phyloP scores from a whole-genome alignment of 2,113 vertebrate genomes.

The Ivindomyrus marchei region DNA sequence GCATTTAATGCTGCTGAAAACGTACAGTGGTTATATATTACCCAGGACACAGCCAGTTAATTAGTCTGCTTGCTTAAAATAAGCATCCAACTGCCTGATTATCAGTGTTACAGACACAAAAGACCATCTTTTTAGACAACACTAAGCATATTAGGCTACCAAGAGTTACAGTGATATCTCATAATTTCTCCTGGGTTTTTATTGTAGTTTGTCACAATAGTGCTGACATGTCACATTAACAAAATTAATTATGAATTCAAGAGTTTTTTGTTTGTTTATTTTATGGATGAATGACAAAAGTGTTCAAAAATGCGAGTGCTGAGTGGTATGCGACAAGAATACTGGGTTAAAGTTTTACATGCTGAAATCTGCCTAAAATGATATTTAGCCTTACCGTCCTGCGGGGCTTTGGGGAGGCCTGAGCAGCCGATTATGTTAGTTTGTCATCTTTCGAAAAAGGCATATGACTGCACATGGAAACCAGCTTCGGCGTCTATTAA shows the following conservation, averaged over 20 bases:
- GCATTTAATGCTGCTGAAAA: background rate
- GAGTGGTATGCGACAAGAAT: background rate
- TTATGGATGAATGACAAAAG: background rate
- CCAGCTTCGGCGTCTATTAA: background rate
- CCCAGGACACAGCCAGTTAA: background rate
- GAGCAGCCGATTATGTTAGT: background rate
- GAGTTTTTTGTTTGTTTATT: background rate
- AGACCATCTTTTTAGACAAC: background rate
- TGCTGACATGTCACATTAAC: background rate
- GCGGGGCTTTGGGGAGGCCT: background rate
- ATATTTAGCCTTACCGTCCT: background rate
- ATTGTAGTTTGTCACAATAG: background rate
- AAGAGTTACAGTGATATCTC: background rate
- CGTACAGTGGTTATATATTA: background rate
- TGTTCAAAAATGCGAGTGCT: background rate
- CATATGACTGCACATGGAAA: background rate
- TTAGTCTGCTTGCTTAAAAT: background rate
- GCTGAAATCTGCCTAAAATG: background rate
- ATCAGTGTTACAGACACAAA: background rate
- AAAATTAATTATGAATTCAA: background rate
- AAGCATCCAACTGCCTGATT: background rate
- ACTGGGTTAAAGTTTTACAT: background rate
- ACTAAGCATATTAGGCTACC: background rate
- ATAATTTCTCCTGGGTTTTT: background rate
- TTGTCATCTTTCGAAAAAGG: background rate